These are phyloP conservation scores for Varanus komodoensis DNA, from an alignment of 2,113 vertebrate genomes.

Conservation along the genomic window DNA sequence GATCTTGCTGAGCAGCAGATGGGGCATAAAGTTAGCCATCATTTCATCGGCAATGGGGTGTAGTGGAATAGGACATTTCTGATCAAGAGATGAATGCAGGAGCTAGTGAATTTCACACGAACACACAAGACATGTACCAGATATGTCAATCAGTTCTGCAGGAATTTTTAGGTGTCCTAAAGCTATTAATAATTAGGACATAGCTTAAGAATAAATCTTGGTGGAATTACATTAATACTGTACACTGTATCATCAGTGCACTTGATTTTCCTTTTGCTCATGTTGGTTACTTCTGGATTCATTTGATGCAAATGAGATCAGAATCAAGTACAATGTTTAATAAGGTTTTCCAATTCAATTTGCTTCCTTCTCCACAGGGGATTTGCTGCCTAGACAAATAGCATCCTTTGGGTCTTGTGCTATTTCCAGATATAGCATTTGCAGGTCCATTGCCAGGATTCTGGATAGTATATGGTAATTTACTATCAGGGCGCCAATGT, in stretches of 20 bases:
- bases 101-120: slow-evolving; percentile 51
- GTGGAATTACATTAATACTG: slow-evolving; percentile 45
- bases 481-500: not conserved
- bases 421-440: slow-evolving; percentile 73
- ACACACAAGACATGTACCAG: slow-evolving; percentile 31
- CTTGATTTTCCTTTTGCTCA: slow-evolving; percentile 49
- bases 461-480: slow-evolving; percentile 6
- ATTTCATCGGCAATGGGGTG: slow-evolving; percentile 23
- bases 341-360: slow-evolving; percentile 71
- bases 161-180: slow-evolving; percentile 62
- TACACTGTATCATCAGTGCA: slow-evolving; percentile 56
- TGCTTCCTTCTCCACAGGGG: slow-evolving; percentile 43
- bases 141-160: slow-evolving; percentile 60
- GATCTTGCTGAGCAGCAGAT: slow-evolving; percentile 4
- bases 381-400: slow-evolving; percentile 61
- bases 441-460: not conserved
- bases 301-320: slow-evolving; percentile 50
- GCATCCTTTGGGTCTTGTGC: slow-evolving; percentile 68
- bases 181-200: slow-evolving; percentile 66
- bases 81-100: slow-evolving; percentile 42
- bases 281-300: slow-evolving; percentile 15
- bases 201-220: slow-evolving; percentile 57
- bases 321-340: slow-evolving; percentile 61
- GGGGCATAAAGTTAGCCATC: slow-evolving; percentile 22
- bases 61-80: slow-evolving; percentile 37